These are phyloP conservation scores for Sarcophaga caerulescens DNA, from an alignment of 2,888 invertebrate species.

Conservation along the genomic window DNA sequence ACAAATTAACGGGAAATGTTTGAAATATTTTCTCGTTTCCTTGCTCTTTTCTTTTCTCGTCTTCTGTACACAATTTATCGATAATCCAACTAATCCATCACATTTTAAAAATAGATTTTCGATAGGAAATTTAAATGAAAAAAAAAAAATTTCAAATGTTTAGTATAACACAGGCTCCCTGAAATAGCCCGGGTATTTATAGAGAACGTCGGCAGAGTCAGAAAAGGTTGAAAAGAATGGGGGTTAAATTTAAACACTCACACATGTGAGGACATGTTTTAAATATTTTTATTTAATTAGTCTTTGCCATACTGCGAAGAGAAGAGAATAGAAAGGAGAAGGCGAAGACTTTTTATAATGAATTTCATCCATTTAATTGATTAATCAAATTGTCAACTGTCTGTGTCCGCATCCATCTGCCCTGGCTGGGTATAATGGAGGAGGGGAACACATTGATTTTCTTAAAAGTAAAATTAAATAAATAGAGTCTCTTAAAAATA, in stretches of 20 bases:
- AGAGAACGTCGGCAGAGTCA: no score
- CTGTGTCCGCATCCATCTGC: background rate
- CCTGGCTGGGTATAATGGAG: no score
- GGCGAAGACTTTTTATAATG: background rate
- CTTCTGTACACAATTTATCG: background rate
- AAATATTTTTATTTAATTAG: constrained; percentile 63
- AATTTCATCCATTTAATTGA: constrained; percentile 46
- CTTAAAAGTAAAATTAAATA: background rate
- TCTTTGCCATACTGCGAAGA: background rate
- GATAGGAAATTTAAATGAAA: no score
- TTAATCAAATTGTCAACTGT: constrained; percentile 66
- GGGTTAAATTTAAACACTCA: constrained; percentile 8
- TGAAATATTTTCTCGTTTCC: background rate
- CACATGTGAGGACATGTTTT: constrained; percentile 41
- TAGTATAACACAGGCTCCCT: background rate
- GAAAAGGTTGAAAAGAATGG: background rate
- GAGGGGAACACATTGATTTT: no score
- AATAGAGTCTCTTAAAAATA: background rate
- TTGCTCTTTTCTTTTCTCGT: background rate
- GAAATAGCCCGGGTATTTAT: no score
- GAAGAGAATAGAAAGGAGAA: background rate
- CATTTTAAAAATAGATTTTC: constrained; percentile 32
- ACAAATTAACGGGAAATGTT: constrained; percentile 33
- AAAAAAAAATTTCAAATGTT: constrained; percentile 1
- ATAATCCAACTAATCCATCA: constrained; percentile 42